Percentiles rank a stretch among this genome's conserved stretches.
These are phyloP conservation scores for Epinotia ramella DNA, from an alignment of 2,888 invertebrate genomes.

Conservation along the genomic window DNA sequence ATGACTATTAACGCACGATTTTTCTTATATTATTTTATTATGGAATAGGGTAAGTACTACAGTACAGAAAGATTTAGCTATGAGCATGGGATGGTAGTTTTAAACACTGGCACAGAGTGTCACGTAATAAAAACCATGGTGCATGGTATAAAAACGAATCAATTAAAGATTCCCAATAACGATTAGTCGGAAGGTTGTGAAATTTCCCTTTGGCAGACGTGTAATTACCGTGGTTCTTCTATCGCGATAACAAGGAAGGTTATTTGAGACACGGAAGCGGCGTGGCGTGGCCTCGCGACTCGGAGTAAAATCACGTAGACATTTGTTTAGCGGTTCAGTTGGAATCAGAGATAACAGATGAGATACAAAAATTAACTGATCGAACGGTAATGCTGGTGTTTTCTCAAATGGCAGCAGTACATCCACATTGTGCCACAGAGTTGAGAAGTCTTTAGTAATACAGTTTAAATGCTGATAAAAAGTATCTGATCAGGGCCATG, in stretches of 20 bases:
- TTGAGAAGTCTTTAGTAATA: not conserved
- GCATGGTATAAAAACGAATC: constrained; percentile 2
- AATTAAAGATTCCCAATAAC: constrained; percentile 47
- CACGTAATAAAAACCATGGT: constrained; percentile 11
- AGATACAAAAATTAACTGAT: not conserved
- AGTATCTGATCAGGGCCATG: not conserved
- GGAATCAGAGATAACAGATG: constrained; percentile 29
- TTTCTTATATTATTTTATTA: too few species aligned
- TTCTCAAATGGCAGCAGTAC: not conserved
- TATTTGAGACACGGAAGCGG: constrained; percentile 58
- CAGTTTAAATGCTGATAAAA: not conserved
- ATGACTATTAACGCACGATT: too few species aligned
- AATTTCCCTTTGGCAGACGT: constrained; percentile 49
- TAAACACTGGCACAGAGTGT: too few species aligned
- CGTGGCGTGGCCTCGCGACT: constrained; percentile 58
- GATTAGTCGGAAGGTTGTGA: constrained; percentile 51
- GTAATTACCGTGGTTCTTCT: constrained; percentile 46
- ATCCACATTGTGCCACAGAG: not conserved
- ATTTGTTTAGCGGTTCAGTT: constrained; percentile 51
- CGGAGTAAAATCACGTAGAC: constrained; percentile 61
- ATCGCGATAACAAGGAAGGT: constrained; percentile 58
- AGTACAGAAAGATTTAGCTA: too few species aligned
- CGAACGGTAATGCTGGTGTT: not conserved
- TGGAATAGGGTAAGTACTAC: too few species aligned
- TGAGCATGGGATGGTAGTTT: too few species aligned